phyloP scores from a whole-genome alignment of 2,888 invertebrate genomes.

The Proisotoma minuta region DNA sequence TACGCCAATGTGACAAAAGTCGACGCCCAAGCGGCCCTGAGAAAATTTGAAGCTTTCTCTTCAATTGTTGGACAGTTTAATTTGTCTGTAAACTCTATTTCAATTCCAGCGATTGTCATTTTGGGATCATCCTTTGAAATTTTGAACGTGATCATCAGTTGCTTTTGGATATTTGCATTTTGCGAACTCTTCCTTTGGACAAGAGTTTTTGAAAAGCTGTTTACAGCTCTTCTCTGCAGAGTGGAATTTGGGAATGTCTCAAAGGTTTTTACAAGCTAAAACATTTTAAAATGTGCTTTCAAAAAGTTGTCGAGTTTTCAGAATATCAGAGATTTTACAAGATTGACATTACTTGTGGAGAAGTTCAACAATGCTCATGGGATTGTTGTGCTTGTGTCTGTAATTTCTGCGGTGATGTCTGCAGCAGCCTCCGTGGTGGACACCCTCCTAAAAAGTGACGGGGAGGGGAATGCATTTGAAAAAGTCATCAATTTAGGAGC shows the following conservation, averaged over 20 bases:
- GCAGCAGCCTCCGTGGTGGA: not conserved
- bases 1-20: not conserved
- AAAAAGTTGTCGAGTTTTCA: not conserved
- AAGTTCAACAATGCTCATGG: not conserved
- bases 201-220: not conserved
- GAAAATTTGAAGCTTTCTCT: not conserved
- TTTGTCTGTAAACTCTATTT: not conserved
- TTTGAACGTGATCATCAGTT: not conserved
- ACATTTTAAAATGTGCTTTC: not conserved
- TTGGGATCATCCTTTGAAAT: not conserved
- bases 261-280: not conserved
- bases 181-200: not conserved
- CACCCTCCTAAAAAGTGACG: not conserved
- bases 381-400: not conserved
- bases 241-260: not conserved
- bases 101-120: not conserved
- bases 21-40: not conserved
- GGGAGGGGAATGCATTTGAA: not conserved
- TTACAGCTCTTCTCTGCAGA: not conserved
- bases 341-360: not conserved
- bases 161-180: not conserved
- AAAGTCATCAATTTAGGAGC: not conserved
- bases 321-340: not conserved
- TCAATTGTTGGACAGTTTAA: not conserved
- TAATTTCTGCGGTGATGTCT: not conserved